These are phyloP conservation scores for Drosophila villosipedis DNA, from an alignment of 2,888 invertebrate genomes.

Conservation along the genomic window DNA sequence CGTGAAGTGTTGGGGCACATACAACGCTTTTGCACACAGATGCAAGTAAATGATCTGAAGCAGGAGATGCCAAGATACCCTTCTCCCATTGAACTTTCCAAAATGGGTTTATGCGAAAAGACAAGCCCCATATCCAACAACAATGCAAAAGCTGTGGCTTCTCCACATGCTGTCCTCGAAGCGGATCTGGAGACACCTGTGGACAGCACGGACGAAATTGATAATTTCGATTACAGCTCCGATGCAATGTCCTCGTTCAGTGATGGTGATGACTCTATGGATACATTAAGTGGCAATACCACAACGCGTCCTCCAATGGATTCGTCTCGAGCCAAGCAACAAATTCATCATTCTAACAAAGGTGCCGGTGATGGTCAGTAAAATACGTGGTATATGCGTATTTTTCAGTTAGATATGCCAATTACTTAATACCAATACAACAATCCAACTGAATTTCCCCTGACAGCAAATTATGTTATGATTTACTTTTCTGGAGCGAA, in stretches of 20 bases:
- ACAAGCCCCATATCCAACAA: conserved; percentile 1
- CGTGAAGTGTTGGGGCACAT: conserved; percentile 80
- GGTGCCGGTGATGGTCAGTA: conserved; percentile 72
- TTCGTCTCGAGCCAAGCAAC: conserved; percentile 2
- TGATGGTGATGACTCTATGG: conserved; percentile 50
- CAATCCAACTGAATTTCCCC: conserved; percentile 23
- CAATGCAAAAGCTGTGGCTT: background rate
- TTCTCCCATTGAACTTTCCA: conserved; percentile 13
- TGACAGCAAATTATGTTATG: conserved; percentile 4
- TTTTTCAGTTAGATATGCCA: background rate
- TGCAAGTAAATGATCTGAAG: conserved; percentile 61
- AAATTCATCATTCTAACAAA: conserved; percentile 28
- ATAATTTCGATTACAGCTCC: conserved; percentile 73
- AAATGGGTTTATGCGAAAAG: conserved; percentile 24
- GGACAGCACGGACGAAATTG: conserved; percentile 71
- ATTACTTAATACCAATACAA: conserved; percentile 1
- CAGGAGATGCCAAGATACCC: conserved; percentile 44
- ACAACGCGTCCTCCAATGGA: conserved; percentile 52
- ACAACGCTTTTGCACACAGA: conserved; percentile 74
- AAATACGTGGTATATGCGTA: background rate
- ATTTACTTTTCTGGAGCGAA: conserved; percentile 36
- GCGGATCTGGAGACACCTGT: conserved; percentile 39
- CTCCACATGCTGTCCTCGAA: conserved; percentile 1
- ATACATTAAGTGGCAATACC: conserved; percentile 37
- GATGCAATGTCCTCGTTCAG: conserved; percentile 75